A percentile compares a stretch with the other conserved stretches of the same genome.
Evolutionary conservation across 1,140 invertebrate species (phyloP).

Genomic region (Drosophila fuyamai): DNA sequence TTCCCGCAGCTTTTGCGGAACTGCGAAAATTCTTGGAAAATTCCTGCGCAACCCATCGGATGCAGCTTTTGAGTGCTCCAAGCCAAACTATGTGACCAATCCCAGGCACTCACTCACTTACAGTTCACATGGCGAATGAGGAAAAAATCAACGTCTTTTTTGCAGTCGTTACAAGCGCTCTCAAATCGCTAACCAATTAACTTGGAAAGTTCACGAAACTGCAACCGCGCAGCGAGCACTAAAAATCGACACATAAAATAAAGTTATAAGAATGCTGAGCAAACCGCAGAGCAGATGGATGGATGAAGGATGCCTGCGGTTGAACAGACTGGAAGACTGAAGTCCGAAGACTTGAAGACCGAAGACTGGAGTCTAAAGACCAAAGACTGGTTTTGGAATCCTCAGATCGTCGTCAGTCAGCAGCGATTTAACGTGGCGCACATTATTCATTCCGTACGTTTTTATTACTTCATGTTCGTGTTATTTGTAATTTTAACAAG

Average conservation of each 20-base stretch:
- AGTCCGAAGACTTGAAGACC: not conserved
- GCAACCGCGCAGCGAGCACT: conserved; percentile 76
- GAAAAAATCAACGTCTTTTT: conserved; percentile 30
- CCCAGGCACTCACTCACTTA: conserved; percentile 31
- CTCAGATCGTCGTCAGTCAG: conserved; percentile 37
- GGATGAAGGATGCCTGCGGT: conserved; percentile 33
- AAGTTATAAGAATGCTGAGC: conserved; percentile 74
- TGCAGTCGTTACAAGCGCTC: conserved; percentile 58
- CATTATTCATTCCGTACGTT: conserved; percentile 83
- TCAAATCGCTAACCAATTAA: conserved; percentile 78
- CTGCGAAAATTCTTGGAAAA: conserved; percentile 18
- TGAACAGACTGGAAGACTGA: conserved; percentile 4
- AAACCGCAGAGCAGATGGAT: conserved; percentile 34
- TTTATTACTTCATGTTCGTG: conserved; percentile 84
- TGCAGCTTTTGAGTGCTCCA: not conserved
- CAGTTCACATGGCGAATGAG: conserved; percentile 34
- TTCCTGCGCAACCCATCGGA: conserved; percentile 5
- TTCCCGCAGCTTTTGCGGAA: not conserved
- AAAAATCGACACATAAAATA: conserved; percentile 82
- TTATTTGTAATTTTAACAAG: conserved; percentile 85
- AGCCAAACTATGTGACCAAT: conserved; percentile 36
- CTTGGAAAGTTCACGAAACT: conserved; percentile 78
- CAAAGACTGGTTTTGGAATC: conserved; percentile 46
- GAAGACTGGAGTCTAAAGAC: not conserved
- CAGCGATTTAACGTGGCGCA: conserved; percentile 79